Conservation (phyloP, 2,113 vertebrate genomes). For the Cepphus grylle region DNA sequence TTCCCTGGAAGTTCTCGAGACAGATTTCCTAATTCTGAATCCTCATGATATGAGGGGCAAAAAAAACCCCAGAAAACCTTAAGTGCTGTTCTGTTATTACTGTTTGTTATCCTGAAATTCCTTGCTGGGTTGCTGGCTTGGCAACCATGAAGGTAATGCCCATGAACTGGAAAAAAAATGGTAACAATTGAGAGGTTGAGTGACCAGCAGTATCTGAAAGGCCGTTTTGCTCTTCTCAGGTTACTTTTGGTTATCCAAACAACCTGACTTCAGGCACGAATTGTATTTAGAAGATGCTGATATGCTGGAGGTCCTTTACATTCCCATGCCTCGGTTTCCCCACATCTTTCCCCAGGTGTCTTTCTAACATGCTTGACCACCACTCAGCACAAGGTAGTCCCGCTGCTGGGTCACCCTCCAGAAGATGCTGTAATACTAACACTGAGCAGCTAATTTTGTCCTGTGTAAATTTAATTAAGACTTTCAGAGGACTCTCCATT, state of each 20-base stretch:
- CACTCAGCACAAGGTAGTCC: neutral
- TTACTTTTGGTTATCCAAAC: neutral
- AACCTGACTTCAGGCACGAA: neutral
- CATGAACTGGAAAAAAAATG: neutral
- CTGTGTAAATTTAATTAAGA: neutral
- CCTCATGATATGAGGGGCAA: neutral
- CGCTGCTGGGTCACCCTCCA: neutral
- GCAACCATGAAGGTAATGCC: neutral
- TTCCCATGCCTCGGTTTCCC: neutral
- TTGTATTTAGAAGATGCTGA: neutral
- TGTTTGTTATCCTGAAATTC: neutral
- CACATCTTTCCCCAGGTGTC: neutral
- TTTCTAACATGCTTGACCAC: neutral
- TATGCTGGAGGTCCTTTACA: neutral
- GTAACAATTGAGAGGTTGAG: neutral
- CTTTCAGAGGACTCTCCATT: neutral
- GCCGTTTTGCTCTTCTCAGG: neutral
- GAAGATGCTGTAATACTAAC: neutral
- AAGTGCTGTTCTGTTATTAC: neutral
- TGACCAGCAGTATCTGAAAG: neutral
- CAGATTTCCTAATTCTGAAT: neutral
- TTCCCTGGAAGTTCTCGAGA: neutral
- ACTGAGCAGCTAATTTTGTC: neutral
- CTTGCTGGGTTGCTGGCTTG: neutral
- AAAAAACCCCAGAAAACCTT: fast-evolving